Evolutionary conservation across 2,888 invertebrate species (phyloP).

Genomic region (Microctonus hyperodae): DNA sequence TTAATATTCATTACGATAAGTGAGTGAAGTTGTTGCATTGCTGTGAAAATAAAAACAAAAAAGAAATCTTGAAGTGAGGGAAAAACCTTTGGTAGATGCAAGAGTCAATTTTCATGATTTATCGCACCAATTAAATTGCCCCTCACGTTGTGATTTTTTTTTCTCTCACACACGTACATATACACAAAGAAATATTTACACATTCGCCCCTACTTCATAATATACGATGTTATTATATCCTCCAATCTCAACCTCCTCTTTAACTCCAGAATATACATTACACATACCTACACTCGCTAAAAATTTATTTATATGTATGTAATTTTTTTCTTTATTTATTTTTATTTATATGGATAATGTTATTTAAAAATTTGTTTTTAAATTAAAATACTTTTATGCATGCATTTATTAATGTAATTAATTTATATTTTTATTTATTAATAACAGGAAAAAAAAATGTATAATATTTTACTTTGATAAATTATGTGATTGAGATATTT

Average conservation of each 20-base stretch:
- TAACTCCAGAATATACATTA: not conserved
- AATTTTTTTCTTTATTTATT: no score
- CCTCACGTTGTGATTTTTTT: not conserved
- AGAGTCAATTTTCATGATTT: slow-evolving; percentile 24
- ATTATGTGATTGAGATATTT: not conserved
- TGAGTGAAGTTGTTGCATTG: not conserved
- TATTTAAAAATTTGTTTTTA: not conserved
- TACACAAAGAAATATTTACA: not conserved
- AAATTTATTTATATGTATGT: not conserved
- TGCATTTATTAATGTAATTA: no score
- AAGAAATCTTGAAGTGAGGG: not conserved
- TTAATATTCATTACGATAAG: not conserved
- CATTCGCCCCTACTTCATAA: slow-evolving; percentile 1
- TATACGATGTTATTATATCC: slow-evolving; percentile 14
- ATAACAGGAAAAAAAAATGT: not conserved
- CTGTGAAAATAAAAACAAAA: not conserved
- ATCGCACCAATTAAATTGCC: slow-evolving; percentile 23
- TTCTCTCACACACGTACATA: not conserved
- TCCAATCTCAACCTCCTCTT: slow-evolving; percentile 12
- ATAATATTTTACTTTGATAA: no score
- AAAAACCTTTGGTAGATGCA: not conserved
- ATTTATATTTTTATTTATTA: no score
- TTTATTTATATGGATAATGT: no score
- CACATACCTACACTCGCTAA: not conserved
- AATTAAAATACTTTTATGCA: not conserved